Evolutionary conservation across 2,797 vertebrate species (phyloP), one percentile per base, ranked within the genome.

Genomic region (Parauchenoglanis ngamensis): DNA sequence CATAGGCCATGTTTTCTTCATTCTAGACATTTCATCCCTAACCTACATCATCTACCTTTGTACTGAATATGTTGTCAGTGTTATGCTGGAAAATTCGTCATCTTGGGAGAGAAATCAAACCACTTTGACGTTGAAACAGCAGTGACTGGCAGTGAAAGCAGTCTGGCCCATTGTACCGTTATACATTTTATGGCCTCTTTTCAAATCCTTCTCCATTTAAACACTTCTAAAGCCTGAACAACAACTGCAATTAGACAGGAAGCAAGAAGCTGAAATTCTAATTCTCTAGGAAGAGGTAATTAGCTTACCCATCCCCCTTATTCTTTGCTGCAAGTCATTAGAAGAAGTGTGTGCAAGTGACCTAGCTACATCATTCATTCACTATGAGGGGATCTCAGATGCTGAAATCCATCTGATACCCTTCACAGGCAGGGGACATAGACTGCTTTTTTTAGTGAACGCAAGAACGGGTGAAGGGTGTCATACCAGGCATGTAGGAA

Each of bases 371-470:
- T 86, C 52, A 70, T 86, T 70, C 65, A 68, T 85, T 28, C 35
- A 31, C 57, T 76, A 76, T 31, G 40, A 80, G 49, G 75, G 40
- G 77, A 77, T 87, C 75, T 70, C 52, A 88, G 76, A 83, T 5
- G 13, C 65, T 80, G 85, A 77, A 86, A 89, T 89, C 87, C 59
- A 89, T 89, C 73, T 76, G 84, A 91, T 89, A 87, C 72, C 76
- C 56, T 86, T 25, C 56, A 67, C 28, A 63, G 81, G 49, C 80
- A 57, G 13, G 21, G 87, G 75, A 21, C 80, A 82, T 78, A 19
- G 35, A 46, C 65, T 81, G 86, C 88, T 89, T 89, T 89, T 91
- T 89, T 87, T 83, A 85, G 82, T 78, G 86, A 86, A 84, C n/a
- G 19, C 81, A 68, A 68, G 77, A 82, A 85, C 28, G 83, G 68